Conservation (phyloP, 2,888 invertebrate species). For the Tipula vernalis region DNA sequence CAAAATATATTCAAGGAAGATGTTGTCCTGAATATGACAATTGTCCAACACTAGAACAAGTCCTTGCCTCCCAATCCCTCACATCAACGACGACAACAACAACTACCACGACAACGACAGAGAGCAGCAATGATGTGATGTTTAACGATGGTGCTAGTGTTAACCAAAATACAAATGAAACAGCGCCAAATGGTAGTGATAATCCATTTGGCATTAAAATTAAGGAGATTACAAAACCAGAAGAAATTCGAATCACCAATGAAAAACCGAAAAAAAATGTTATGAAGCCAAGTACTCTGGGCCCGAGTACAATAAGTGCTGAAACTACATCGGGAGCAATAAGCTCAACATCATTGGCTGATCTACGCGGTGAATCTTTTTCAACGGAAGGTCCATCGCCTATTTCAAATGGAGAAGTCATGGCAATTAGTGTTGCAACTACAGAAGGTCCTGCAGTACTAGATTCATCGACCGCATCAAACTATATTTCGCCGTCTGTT, state of each 20-base stretch:
- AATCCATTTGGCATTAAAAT: slow-evolving; percentile 32
- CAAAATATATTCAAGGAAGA: slow-evolving; percentile 55
- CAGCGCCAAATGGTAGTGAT: slow-evolving; percentile 9
- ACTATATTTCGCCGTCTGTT: background rate
- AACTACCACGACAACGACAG: background rate
- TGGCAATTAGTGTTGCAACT: background rate
- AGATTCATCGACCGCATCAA: background rate
- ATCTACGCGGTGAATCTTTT: background rate
- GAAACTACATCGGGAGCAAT: background rate
- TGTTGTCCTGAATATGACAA: slow-evolving; percentile 75
- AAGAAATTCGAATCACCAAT: slow-evolving; percentile 33
- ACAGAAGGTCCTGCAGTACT: background rate
- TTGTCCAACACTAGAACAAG: slow-evolving; percentile 53
- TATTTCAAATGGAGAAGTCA: background rate
- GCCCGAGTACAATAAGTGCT: background rate
- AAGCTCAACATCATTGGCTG: background rate
- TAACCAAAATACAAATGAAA: background rate
- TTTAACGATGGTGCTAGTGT: background rate
- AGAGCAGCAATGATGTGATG: background rate
- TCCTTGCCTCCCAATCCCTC: slow-evolving; percentile 14
- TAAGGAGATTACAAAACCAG: slow-evolving; percentile 34
- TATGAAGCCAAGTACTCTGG: slow-evolving; percentile 6
- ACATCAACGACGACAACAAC: background rate
- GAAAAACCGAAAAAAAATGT: slow-evolving; percentile 22
- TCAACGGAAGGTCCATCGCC: background rate